phyloP scores from a whole-genome alignment of 2,888 invertebrate species.

The Sceliomorpha sp. region DNA sequence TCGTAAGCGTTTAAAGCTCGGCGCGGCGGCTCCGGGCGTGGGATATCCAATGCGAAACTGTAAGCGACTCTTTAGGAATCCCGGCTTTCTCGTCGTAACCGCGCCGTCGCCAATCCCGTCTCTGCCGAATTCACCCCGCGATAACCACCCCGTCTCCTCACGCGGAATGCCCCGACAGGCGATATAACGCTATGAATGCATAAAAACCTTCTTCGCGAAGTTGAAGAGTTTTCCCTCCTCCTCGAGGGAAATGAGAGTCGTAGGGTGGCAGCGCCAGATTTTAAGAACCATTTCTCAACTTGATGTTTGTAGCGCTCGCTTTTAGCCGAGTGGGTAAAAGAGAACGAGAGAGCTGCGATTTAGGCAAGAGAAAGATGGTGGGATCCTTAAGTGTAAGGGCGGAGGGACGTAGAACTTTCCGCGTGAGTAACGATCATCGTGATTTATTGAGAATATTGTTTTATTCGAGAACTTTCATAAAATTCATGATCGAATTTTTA shows the following conservation, averaged over 20 bases:
- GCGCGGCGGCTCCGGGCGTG: constrained; percentile 28
- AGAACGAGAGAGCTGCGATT: not conserved
- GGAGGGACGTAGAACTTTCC: constrained; percentile 5
- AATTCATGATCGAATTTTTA: no score
- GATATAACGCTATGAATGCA: constrained; percentile 72
- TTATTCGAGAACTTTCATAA: no score
- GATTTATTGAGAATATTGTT: no score
- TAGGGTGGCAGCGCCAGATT: constrained; percentile 31
- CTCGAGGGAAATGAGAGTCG: constrained; percentile 27
- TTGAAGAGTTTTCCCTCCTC: constrained; percentile 40
- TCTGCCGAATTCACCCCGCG: constrained; percentile 59
- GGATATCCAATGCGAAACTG: constrained; percentile 45
- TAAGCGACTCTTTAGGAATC: constrained; percentile 55
- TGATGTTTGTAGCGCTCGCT: constrained; percentile 23
- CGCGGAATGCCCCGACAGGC: constrained; percentile 34
- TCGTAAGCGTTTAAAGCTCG: constrained; percentile 67
- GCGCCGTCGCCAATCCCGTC: constrained; percentile 48
- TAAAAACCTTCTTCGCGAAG: constrained; percentile 65
- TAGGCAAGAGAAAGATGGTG: constrained; percentile 1
- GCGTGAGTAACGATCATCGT: not conserved
- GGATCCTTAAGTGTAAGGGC: not conserved
- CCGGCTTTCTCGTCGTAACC: constrained; percentile 36
- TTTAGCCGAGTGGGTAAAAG: constrained; percentile 6
- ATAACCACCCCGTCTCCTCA: constrained; percentile 52
- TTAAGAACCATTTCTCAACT: constrained; percentile 49